These are phyloP conservation scores for Nothobranchius kuhntae DNA, from an alignment of 2,113 vertebrate genomes.

Conservation along the genomic window DNA sequence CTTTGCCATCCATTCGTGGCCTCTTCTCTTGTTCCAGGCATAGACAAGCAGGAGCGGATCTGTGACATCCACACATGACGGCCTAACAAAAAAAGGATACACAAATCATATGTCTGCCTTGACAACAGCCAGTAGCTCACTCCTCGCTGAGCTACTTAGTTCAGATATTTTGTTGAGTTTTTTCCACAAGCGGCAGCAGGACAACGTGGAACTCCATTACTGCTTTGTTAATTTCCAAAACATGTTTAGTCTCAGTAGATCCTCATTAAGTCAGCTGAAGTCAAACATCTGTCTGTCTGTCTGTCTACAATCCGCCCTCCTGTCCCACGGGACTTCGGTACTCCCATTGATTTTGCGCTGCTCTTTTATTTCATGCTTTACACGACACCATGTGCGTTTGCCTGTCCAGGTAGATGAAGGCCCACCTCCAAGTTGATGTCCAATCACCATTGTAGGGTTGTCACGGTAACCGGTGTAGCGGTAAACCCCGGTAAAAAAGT, in stretches of 20 bases:
- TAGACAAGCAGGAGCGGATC: constrained; percentile 60
- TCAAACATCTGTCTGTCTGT: not conserved
- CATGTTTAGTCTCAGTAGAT: not conserved
- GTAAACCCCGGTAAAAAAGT: no score
- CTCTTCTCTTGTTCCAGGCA: constrained; percentile 34
- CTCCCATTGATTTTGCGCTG: no score
- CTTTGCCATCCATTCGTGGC: constrained; percentile 15
- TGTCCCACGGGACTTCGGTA: no score
- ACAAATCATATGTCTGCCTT: constrained; percentile 32
- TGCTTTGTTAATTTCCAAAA: constrained; percentile 38
- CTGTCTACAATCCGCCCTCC: no score
- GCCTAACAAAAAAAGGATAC: constrained; percentile 65
- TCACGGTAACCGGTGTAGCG: no score
- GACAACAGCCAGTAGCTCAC: constrained; percentile 32
- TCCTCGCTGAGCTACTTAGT: constrained; percentile 8
- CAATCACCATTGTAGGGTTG: no score
- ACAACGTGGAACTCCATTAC: not conserved
- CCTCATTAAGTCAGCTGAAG: constrained; percentile 33
- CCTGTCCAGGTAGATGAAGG: no score
- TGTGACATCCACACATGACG: constrained; percentile 62
- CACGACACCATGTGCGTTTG: no score
- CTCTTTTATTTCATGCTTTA: no score
- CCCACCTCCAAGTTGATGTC: no score
- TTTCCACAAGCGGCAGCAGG: constrained; percentile 4
- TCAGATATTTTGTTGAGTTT: constrained; percentile 2